Base-by-base conservation (phyloP, 2,113 vertebrate species). In the Euleptes europaea region DNA sequence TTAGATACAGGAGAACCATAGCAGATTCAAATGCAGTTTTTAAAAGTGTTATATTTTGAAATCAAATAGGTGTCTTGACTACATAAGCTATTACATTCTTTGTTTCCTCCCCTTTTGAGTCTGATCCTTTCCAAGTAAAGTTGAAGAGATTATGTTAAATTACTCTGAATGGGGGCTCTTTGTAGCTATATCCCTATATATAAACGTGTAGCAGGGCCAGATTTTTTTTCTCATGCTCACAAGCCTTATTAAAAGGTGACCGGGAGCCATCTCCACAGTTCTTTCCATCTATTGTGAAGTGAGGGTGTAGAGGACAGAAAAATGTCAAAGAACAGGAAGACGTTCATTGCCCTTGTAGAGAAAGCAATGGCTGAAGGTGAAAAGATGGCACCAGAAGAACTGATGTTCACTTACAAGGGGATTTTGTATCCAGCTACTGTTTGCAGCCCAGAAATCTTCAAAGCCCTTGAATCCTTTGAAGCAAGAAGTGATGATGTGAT, bases 401-500 rank as follows among this genome's bases (percentile, higher is more conserved):
- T 96, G 86, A 1, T 95, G 81, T 94, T 94, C 92, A 87, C 82
- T 35, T 94, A 95, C 88, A 92, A 95, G 0, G 96, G 95, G 7
- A 88, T 95, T 5, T 35, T 95, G 66, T 96, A 95, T 88, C 95
- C 94, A 0, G 9, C 33, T 28, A 31, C 93, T 70, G 57, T 96
- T 89, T 94, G 94, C 31, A 95, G 94, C 0, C 85, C 87, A 82
- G 94, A 94, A 0, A 23, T 94, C 23, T 54, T 96, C 31, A 91
- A 88, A 78, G 90, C 91, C 10, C 71, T 96, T 82, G 89, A 90
- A 23, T 38, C 35, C 69, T n/a, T 96, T 54, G 60, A 89, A 78
- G 96, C 94, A 44, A 88, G 96, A 49, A 66, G 83, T 44, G 95
- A 96, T 2, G 96, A 96, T 84, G 1, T 96, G 71, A 51, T 97